These are phyloP conservation scores for Amphibalanus amphitrite DNA, from an alignment of 1,140 invertebrate species.

Conservation along the genomic window DNA sequence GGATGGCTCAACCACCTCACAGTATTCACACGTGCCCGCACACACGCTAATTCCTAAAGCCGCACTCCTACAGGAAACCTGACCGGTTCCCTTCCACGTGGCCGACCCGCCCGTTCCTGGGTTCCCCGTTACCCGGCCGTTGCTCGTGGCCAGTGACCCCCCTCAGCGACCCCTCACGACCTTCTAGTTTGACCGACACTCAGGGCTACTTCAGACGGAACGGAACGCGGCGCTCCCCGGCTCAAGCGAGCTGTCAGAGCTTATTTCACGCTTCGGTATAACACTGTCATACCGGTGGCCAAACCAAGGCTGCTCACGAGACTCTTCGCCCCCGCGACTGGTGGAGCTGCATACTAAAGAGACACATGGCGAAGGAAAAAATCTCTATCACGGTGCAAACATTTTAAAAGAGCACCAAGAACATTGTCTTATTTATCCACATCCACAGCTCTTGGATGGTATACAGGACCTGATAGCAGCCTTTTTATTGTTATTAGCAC, in stretches of 20 bases:
- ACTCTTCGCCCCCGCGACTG: no score
- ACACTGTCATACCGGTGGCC: no score
- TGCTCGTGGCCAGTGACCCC: background rate
- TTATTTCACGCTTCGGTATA: no score
- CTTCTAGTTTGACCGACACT: background rate
- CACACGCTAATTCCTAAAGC: background rate
- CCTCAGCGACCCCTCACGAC: background rate
- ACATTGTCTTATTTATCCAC: background rate
- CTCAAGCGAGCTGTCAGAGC: no score
- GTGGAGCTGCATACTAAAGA: no score
- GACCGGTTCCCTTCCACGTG: background rate
- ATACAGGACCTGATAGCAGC: background rate
- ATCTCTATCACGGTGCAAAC: no score
- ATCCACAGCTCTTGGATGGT: background rate
- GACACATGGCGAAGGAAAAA: no score
- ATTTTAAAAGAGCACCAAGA: no score
- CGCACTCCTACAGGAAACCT: background rate
- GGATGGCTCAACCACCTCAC: background rate
- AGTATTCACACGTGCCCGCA: background rate
- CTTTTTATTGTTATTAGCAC: background rate
- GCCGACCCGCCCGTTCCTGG: background rate
- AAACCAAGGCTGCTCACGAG: no score
- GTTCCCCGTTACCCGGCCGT: background rate
- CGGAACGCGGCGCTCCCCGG: no score
- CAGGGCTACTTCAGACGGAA: no score